Conservation (phyloP, 2,797 vertebrate species). For the Spatula versicolor region DNA sequence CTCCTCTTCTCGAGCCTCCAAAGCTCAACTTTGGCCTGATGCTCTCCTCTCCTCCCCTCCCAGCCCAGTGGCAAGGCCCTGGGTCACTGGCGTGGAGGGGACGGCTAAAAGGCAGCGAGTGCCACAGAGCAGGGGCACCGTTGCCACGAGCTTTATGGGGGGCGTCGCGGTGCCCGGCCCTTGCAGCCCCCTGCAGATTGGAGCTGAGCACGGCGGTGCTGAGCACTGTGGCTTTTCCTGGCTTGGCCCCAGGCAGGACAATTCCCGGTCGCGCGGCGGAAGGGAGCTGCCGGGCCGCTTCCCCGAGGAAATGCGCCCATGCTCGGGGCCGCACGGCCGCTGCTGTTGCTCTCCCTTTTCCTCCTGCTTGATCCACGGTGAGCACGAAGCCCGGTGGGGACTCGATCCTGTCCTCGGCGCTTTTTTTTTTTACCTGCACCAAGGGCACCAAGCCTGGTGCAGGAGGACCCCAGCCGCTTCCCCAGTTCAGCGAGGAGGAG, state of each 20-base stretch:
- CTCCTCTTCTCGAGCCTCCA: neutral
- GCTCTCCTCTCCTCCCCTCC: accelerated
- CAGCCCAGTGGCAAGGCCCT: neutral
- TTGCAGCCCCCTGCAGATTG: neutral
- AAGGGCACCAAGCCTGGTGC: neutral
- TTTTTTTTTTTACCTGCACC: slow-evolving; percentile 15
- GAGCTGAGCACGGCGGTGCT: neutral
- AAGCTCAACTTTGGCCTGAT: neutral
- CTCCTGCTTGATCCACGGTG: neutral
- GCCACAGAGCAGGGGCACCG: neutral
- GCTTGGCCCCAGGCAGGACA: neutral
- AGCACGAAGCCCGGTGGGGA: neutral
- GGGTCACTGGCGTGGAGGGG: neutral
- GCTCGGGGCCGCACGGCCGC: neutral
- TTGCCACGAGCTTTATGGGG: accelerated
- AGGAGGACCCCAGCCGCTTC: neutral
- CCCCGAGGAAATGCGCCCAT: neutral
- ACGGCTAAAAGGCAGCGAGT: neutral
- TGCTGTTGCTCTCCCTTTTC: slow-evolving; percentile 24
- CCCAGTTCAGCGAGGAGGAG: neutral
- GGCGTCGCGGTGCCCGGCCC: neutral
- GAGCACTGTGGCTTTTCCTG: neutral
- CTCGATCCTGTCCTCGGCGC: slow-evolving; percentile 6
- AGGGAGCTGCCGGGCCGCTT: slow-evolving; percentile 26
- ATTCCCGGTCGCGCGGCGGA: neutral